Evolutionary conservation across 1,140 invertebrate genomes (phyloP).

Genomic region (Eriosoma lanigerum): DNA sequence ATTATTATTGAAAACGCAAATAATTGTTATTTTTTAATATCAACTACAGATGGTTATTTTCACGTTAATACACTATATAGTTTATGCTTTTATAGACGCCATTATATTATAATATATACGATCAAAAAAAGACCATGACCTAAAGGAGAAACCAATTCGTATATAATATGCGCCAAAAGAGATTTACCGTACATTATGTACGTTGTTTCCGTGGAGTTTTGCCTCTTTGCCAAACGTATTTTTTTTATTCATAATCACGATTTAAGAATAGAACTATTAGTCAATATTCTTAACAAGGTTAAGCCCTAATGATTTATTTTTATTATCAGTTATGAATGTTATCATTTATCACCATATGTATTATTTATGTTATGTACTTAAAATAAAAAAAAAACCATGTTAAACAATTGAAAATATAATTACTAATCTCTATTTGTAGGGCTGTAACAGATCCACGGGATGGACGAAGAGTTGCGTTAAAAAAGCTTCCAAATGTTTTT

Average conservation of each 20-base stretch:
- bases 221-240: slow-evolving; percentile 37
- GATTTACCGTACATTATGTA: neutral
- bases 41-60: neutral
- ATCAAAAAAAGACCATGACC: slow-evolving; percentile 19
- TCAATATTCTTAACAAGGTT: slow-evolving; percentile 19
- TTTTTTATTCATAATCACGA: slow-evolving; percentile 16
- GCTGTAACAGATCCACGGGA: slow-evolving; percentile 99
- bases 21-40: too few species aligned
- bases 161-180: slow-evolving; percentile 18
- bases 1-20: too few species aligned
- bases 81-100: neutral
- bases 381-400: too few species aligned
- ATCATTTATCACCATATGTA: neutral
- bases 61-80: neutral
- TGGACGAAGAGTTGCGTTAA: slow-evolving; percentile 94
- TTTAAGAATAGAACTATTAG: slow-evolving; percentile 33
- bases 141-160: slow-evolving; percentile 18
- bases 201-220: slow-evolving; percentile 22
- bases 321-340: too few species aligned
- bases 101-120: neutral
- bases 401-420: too few species aligned
- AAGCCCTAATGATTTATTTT: neutral
- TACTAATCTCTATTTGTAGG: slow-evolving; percentile 68
- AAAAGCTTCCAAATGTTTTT: slow-evolving; percentile 99
- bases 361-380: neutral